Evolutionary conservation across 2,888 invertebrate species (phyloP).

Genomic region (Rhagium mordax): DNA sequence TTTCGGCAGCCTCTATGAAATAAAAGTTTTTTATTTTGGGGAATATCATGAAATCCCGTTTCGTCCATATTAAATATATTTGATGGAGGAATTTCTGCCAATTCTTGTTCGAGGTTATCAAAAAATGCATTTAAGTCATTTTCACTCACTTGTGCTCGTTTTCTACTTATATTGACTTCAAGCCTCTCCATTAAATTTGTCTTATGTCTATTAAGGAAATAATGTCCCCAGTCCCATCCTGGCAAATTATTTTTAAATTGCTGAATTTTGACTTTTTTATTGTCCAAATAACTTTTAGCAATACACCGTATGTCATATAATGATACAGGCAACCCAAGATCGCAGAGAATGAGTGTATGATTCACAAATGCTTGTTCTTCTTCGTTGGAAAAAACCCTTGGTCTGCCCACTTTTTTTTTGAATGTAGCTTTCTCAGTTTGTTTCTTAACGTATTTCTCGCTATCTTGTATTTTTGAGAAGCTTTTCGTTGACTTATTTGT

Average conservation of each 20-base stretch:
- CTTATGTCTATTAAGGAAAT: conserved; percentile 30
- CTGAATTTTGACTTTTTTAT: conserved; percentile 26
- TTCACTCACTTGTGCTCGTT: conserved; percentile 45
- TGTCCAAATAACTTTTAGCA: conserved; percentile 1
- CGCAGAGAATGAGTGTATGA: conserved; percentile 28
- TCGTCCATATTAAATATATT: conserved; percentile 50
- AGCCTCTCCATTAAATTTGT: conserved; percentile 41
- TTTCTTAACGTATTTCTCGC: conserved; percentile 24
- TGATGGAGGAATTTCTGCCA: conserved; percentile 35
- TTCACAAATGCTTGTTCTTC: conserved; percentile 32
- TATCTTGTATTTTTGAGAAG: conserved; percentile 21
- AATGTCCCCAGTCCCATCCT: conserved; percentile 32
- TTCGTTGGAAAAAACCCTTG: conserved; percentile 24
- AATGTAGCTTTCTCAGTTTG: conserved; percentile 16
- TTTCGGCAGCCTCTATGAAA: conserved; percentile 48
- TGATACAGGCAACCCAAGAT: conserved; percentile 13
- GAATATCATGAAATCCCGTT: conserved; percentile 51
- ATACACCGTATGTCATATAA: too few relatives aligned
- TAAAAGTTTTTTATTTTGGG: conserved; percentile 43
- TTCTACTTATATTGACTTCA: conserved; percentile 46
- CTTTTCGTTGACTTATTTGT: conserved; percentile 25
- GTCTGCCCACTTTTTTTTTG: conserved; percentile 13
- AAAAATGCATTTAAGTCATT: conserved; percentile 38
- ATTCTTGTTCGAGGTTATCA: conserved; percentile 21
- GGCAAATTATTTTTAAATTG: conserved; percentile 30